Conservation (phyloP, 2,797 vertebrate genomes). For the Pachyuromys duprasi region DNA sequence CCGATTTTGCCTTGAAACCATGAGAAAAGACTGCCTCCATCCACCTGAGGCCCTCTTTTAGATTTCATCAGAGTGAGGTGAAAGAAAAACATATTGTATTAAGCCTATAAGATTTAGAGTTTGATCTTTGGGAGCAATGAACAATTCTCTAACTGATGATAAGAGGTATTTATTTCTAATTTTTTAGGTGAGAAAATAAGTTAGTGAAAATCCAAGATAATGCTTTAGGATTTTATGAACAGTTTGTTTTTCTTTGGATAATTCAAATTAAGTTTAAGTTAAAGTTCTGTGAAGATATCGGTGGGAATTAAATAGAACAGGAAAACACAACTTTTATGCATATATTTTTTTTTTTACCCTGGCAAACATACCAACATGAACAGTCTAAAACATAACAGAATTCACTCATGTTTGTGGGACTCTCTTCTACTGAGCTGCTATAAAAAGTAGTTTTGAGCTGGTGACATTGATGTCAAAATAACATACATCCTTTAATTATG, state of each 20-base stretch:
- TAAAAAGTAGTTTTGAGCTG: neutral
- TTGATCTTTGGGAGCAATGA: neutral
- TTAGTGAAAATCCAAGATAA: slow-evolving; percentile 33
- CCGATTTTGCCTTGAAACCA: neutral
- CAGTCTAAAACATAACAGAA: neutral
- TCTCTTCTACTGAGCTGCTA: neutral
- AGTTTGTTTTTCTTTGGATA: slow-evolving; percentile 40
- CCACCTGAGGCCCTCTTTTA: neutral
- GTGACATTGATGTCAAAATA: neutral
- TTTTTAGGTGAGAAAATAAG: neutral
- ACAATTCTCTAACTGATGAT: neutral
- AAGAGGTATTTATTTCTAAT: neutral
- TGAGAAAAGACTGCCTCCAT: neutral
- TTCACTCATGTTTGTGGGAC: neutral
- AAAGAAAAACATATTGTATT: neutral
- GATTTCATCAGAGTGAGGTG: neutral
- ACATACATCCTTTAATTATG: neutral
- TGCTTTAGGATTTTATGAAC: slow-evolving; percentile 17
- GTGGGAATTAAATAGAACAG: neutral
- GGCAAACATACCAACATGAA: neutral
- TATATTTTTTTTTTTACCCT: neutral
- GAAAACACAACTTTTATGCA: neutral
- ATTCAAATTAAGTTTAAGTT: slow-evolving; percentile 55
- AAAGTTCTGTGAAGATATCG: neutral
- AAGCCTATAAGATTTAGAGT: neutral